Percentiles rank a stretch among this genome's conserved stretches.
Evolutionary conservation across 1,140 invertebrate genomes (phyloP).

Genomic region (Drosophila leontia): DNA sequence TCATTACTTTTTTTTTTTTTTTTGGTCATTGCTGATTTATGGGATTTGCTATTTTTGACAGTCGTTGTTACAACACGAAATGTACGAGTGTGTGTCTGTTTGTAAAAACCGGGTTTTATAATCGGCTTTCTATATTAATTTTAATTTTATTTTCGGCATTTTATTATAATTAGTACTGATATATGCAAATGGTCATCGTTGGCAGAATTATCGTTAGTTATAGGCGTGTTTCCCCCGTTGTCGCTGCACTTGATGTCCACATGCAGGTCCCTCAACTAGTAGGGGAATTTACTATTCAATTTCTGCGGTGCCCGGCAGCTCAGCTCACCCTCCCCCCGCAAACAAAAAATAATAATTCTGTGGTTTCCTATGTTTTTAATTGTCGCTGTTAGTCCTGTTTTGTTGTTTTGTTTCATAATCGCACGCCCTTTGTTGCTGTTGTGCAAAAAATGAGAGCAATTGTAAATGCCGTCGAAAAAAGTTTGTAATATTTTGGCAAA

Average conservation of each 20-base stretch:
- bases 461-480: constrained; percentile 26
- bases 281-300: constrained; percentile 45
- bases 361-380: constrained; percentile 77
- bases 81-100: constrained; percentile 13
- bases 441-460: constrained; percentile 32
- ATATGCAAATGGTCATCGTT: constrained; percentile 80
- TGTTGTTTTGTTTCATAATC: constrained; percentile 62
- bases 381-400: constrained; percentile 47
- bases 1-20: constrained; percentile 41
- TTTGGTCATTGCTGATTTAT: constrained; percentile 78
- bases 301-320: constrained; percentile 32
- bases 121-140: constrained; percentile 85
- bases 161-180: constrained; percentile 84
- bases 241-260: constrained; percentile 72
- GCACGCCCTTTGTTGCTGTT: constrained; percentile 58
- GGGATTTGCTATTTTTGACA: constrained; percentile 82
- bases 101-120: constrained; percentile 61
- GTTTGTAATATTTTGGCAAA: constrained; percentile 75
- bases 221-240: constrained; percentile 25
- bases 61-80: constrained; percentile 44
- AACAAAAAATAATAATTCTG: constrained; percentile 65
- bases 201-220: constrained; percentile 49
- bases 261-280: constrained; percentile 42
- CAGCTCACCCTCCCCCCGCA: neutral
- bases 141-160: constrained; percentile 84